Evolutionary conservation across 2,113 vertebrate species (phyloP).

Genomic region (Dendropsophus ebraccatus): DNA sequence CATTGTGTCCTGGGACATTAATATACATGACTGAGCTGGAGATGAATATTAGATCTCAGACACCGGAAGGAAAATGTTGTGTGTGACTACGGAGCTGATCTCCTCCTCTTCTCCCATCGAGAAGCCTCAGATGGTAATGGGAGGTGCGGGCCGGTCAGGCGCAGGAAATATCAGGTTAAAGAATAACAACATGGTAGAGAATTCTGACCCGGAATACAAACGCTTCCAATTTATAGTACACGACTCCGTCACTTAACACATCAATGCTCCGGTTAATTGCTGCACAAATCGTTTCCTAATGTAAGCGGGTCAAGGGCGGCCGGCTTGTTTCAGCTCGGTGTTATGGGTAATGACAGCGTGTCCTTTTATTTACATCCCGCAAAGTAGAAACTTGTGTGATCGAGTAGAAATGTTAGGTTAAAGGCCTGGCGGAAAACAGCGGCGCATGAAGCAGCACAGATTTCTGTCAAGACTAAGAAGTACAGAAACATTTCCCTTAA

Average conservation of each 20-base stretch:
- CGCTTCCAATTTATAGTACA: conserved; percentile 27
- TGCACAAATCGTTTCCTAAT: conserved; percentile 41
- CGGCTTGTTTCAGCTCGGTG: conserved; percentile 1
- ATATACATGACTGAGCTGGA: not conserved
- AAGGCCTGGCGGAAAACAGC: not conserved
- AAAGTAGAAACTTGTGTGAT: not conserved
- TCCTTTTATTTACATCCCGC: conserved; percentile 27
- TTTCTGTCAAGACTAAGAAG: not conserved
- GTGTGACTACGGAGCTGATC: not conserved
- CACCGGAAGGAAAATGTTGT: not conserved
- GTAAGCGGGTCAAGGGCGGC: conserved; percentile 28
- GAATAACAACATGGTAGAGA: not conserved
- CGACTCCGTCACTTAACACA: conserved; percentile 45
- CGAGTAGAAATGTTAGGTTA: not conserved
- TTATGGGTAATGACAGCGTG: conserved; percentile 29
- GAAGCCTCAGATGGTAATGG: not conserved
- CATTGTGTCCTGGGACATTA: not conserved
- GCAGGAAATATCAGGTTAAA: conserved; percentile 6
- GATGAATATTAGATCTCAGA: not conserved
- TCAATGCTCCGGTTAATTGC: conserved; percentile 50
- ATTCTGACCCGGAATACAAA: not conserved
- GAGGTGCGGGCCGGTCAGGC: too few species aligned
- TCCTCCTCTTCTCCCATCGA: not conserved
- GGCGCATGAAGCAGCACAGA: not conserved
- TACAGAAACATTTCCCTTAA: not conserved